Evolutionary conservation across 2,797 vertebrate species (phyloP), one percentile per base, ranked within the genome.

Genomic region (Scarus forsteni): DNA sequence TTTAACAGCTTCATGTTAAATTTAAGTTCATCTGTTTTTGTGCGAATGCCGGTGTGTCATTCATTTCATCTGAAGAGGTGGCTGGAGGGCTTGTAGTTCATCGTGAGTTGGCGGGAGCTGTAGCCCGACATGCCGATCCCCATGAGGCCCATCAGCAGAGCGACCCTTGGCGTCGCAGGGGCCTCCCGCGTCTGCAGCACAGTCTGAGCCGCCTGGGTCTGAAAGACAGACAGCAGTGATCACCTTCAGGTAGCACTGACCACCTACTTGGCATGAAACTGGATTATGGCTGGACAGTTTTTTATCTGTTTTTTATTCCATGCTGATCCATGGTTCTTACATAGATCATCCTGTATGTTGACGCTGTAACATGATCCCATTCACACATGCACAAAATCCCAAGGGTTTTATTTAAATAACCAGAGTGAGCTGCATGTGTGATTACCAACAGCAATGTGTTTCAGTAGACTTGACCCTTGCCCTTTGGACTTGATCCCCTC

Each of bases 71-170:
- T 89, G 34, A 94, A 82, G 61, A 95, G 89, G 64, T 84, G 87
- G 42, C 76, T 75, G 0, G 90, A 83, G 0, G 94, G 94, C 73
- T 93, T 94, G 89, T 70, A 89, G 86, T 93, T 79, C 68, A 92
- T 87, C 0, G 91, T 92, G 71, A 95, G 93, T 60, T 95, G 93
- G 38, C 89, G 93, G 18, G 91, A 89, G 81, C 93, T 92, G 91
- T 95, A 94, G 40, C 93, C 89, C 0, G 93, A 95, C 92, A 95
- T 67, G 65, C 92, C 89, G 1, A 93, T 73, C 38, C 94, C 95
- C 83, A 92, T 82, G 12, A 95, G 48, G 6, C 93, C 94, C 72
- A 95, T 78, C 67, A 94, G 75, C 85, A 92, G 6, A 54, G 94
- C 94, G 76, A 92, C 55, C 11, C 88, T 53, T 0, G 85, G 73